Evolutionary conservation across 2,113 vertebrate genomes (phyloP), one percentile per base, ranked within the genome.

Genomic region (Podiceps cristatus): DNA sequence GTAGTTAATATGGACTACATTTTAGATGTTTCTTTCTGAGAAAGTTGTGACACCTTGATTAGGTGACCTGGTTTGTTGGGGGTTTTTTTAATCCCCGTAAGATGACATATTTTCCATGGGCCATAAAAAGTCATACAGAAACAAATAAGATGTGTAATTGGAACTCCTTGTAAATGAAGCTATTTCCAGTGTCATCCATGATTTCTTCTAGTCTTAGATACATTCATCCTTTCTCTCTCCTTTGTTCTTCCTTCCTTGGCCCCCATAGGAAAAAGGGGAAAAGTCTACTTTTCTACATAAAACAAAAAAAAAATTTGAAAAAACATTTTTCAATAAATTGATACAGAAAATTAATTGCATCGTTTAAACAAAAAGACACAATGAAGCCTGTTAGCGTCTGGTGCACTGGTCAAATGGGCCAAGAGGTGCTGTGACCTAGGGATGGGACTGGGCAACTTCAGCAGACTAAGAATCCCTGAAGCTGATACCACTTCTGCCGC

Each of bases 381-480:
- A 18, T 62, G 64, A 42, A 92, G 13, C 29, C 59, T 27, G 6
- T 56, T 27, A 62, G 15, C 12, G 7, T 56, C 8, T 23, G 7
- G 23, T 56, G 22, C 33, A 11, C 25, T 69, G n/a, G 17, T 69
- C 40, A 73, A 40, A 58, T 29, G 13, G 35, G 35, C 58, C 17
- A 19, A 69, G 45, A 69, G 12, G 13, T 77, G 37, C 69, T 83
- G 72, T 58, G 44, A 47, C 22, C 64, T n/a, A 56, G 25, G 59
- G 50, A 28, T 64, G 40, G 55, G 33, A 44, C 22, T 47, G 79
- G 62, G 18, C 29, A 64, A 28, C 9, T n/a, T n/a, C 40, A 33
- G 29, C 0, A 0, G 27, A 53, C 19, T 5, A 58, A 47, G 37
- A 75, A 27, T 5, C 31, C 33, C 56, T 75, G 45, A 33, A 6